Percentiles rank a stretch among this genome's conserved stretches.
These are phyloP conservation scores for Onychostruthus taczanowskii DNA, from an alignment of 2,113 vertebrate species.

Conservation along the genomic window DNA sequence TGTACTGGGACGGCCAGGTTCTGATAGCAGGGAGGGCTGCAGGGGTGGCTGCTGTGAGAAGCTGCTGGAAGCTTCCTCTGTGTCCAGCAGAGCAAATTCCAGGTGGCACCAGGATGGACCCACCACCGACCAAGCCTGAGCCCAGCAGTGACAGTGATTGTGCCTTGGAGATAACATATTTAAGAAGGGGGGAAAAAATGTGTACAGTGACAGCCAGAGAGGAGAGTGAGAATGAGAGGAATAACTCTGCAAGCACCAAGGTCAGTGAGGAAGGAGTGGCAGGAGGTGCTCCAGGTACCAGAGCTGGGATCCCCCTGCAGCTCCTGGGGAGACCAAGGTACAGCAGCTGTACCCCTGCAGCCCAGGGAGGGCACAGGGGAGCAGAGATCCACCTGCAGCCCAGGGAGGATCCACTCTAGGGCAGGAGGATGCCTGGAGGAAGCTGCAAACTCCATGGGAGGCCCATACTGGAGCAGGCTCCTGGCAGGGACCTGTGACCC, in stretches of 20 bases:
- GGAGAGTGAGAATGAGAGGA: background rate
- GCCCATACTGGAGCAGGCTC: accelerated
- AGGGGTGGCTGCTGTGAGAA: background rate
- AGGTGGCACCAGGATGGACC: background rate
- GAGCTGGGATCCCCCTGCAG: no score
- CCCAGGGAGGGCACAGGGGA: background rate
- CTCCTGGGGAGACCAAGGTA: no score
- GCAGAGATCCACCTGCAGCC: background rate
- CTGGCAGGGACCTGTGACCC: no score
- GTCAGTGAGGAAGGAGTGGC: background rate
- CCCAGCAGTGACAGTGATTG: no score
- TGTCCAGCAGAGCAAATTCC: background rate
- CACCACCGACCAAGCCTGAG: background rate
- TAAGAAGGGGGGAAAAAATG: background rate
- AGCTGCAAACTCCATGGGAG: background rate
- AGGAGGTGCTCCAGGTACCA: accelerated
- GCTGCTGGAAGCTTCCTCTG: background rate
- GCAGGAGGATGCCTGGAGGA: background rate
- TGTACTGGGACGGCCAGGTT: background rate
- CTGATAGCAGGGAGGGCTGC: background rate
- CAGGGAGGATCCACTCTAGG: accelerated
- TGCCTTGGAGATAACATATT: background rate
- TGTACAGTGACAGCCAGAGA: background rate
- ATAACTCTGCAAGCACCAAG: background rate
- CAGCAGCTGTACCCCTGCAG: background rate